Base-by-base conservation (phyloP, 2,888 invertebrate species). In the Epiblema foenella region DNA sequence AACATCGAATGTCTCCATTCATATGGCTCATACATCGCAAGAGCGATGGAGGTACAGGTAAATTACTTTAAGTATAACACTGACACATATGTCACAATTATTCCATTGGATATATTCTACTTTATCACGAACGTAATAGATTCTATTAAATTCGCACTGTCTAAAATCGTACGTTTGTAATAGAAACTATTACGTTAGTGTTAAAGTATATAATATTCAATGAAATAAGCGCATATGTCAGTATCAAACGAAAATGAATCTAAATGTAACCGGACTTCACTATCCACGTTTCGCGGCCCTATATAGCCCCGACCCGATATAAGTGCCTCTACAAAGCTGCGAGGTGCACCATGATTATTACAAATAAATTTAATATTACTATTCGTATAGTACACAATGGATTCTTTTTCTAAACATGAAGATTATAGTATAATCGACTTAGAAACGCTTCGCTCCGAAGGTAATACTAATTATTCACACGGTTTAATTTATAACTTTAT, bases 401-500 rank as follows among this genome's bases (percentile, higher is more conserved):
- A 66, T 67, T 8, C 24, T 57, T 59, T 57, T 29, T 33, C 64
- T 57, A 89, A 89, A 85, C 85, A 85, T 85, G 84, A 79, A 74
- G 81, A 83, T 86, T 87, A 89, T 87, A 88, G 87, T 88, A 86
- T 78, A 86, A 86, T 84, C 87, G 87, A 89, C 87, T 89, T 88
- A 88, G 85, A 86, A 83, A 85, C 79, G 83, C 81, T 85, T 84
- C 85, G 83, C 84, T 81, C 85, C 63, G 37, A 51, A 49, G 33
- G 15, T 49, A 51, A 63, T 60, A 37, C 58, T 59, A 42, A 80
- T 24, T 88, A 87, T 86, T 87, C 87, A 89, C 86, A 87, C 83
- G 77, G 81, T 85, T 79, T 82, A 81, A 82, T 83, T 57, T 18
- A 57, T 33, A 39, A 39, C 17, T 62, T 49, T 49, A 42, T 8